Conservation (phyloP, 2,888 invertebrate species). For the Ectemnius cavifrons region DNA sequence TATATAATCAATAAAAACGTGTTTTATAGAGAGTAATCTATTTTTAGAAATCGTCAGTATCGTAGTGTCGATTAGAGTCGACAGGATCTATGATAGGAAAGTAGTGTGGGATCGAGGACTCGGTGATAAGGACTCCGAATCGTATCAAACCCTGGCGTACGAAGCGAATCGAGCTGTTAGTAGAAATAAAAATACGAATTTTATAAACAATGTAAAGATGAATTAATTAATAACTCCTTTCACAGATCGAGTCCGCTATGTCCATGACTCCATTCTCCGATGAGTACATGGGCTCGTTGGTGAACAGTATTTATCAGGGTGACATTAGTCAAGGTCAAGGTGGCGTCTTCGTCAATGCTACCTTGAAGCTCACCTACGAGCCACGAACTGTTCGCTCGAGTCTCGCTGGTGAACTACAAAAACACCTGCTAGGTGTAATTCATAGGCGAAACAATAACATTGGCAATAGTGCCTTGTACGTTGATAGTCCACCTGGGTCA, state of each 20-base stretch:
- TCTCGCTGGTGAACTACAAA: conserved; percentile 88
- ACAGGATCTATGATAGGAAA: conserved; percentile 88
- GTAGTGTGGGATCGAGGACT: conserved; percentile 89
- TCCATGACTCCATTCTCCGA: conserved; percentile 95
- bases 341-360: conserved; percentile 91
- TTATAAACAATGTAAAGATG: neutral
- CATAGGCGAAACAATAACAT: conserved; percentile 91
- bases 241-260: conserved; percentile 93
- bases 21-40: conserved; percentile 8
- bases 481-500: conserved; percentile 89
- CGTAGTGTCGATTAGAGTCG: conserved; percentile 88
- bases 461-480: conserved; percentile 91
- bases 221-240: conserved; percentile 26
- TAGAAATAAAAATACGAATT: conserved; percentile 50
- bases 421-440: conserved; percentile 90
- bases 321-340: conserved; percentile 84
- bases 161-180: conserved; percentile 93
- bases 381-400: conserved; percentile 82
- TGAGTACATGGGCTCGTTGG: conserved; percentile 89
- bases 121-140: conserved; percentile 87
- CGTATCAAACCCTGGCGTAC: conserved; percentile 89
- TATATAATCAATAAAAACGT: neutral
- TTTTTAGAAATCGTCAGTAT: conserved; percentile 84
- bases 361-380: conserved; percentile 83
- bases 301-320: conserved; percentile 88